These are phyloP conservation scores for Steatocranus sp. DNA, from an alignment of 2,797 vertebrate genomes.

Conservation along the genomic window DNA sequence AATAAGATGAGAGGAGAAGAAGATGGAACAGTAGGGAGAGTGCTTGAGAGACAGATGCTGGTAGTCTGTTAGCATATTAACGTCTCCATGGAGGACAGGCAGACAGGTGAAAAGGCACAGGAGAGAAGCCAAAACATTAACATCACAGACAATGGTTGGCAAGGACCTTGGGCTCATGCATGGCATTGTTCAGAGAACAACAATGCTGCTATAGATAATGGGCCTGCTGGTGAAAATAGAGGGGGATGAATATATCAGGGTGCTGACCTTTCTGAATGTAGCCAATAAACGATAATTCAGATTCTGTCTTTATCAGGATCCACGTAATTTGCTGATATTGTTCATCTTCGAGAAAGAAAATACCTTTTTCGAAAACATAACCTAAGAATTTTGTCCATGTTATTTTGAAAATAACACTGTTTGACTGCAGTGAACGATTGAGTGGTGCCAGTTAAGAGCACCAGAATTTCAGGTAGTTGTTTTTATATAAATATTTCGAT, in stretches of 20 bases:
- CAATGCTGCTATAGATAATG: slow-evolving; percentile 1
- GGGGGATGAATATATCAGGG: neutral
- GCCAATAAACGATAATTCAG: neutral
- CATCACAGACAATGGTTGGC: neutral
- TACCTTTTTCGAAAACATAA: neutral
- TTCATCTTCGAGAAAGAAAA: neutral
- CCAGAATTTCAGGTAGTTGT: neutral
- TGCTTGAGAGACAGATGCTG: slow-evolving; percentile 2
- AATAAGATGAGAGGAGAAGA: neutral
- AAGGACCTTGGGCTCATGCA: neutral
- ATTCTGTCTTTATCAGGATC: neutral
- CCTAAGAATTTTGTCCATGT: neutral
- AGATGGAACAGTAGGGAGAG: neutral
- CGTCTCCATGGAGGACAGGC: neutral
- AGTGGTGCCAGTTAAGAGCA: neutral
- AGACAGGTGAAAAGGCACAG: slow-evolving; percentile 26
- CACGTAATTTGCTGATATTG: neutral
- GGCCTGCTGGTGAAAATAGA: neutral
- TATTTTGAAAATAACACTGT: neutral
- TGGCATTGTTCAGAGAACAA: neutral
- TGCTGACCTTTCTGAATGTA: neutral
- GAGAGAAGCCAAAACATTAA: slow-evolving; percentile 3
- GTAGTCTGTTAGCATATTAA: slow-evolving; percentile 27
- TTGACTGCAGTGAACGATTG: neutral
- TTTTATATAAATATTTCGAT: neutral